phyloP scores from a whole-genome alignment of 2,797 vertebrate genomes.

The Lepilemur ruficaudatus region DNA sequence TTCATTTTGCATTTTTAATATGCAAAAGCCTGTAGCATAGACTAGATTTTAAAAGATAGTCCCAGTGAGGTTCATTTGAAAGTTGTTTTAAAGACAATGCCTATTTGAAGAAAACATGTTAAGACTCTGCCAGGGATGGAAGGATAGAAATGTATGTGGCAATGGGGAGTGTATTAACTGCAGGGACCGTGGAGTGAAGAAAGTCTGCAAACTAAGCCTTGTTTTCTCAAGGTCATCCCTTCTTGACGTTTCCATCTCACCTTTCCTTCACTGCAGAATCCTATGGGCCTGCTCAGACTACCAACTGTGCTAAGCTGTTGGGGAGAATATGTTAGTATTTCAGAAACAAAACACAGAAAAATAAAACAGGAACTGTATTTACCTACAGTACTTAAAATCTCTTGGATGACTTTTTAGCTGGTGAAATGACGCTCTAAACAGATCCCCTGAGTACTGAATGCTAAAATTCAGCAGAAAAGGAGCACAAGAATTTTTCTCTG shows the following conservation, averaged over 20 bases:
- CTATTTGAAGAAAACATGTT: neutral
- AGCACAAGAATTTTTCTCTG: neutral
- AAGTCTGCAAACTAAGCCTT: neutral
- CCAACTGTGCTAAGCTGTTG: neutral
- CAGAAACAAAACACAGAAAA: neutral
- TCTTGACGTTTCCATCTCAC: neutral
- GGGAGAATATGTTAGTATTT: neutral
- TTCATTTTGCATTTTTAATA: neutral
- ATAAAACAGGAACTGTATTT: neutral
- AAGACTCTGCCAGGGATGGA: neutral
- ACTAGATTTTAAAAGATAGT: neutral
- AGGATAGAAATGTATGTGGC: neutral
- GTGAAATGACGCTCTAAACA: neutral
- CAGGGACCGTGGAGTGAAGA: neutral
- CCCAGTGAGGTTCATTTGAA: neutral
- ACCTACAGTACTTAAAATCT: neutral
- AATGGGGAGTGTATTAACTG: neutral
- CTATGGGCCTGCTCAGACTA: neutral
- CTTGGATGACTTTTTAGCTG: neutral
- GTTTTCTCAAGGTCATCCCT: neutral
- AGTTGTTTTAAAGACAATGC: neutral
- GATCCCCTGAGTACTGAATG: neutral
- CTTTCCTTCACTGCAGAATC: neutral
- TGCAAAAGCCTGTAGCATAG: neutral
- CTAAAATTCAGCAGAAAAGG: neutral